phyloP scores from a whole-genome alignment of 2,797 vertebrate species.

The Oryzias dopingdopingensis region DNA sequence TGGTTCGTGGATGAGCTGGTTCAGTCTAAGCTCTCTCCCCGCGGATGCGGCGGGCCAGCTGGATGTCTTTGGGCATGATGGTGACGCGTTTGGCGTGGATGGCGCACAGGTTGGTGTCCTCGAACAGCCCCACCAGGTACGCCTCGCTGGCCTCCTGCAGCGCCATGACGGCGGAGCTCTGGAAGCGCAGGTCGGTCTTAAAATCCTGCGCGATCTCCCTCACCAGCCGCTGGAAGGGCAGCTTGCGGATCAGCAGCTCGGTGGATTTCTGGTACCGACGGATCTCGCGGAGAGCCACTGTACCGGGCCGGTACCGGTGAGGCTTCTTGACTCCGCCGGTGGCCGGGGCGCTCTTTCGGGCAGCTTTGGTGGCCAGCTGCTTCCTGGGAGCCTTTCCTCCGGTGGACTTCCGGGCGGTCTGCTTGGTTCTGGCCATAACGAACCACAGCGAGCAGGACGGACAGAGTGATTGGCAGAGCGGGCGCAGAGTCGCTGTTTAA shows the following conservation, averaged over 20 bases:
- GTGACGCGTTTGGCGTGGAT: not conserved
- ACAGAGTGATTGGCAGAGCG: accelerated
- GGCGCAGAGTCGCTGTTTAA: too few species aligned
- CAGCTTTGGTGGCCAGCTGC: slow-evolving; percentile 15
- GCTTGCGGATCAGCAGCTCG: not conserved
- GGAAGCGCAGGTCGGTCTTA: not conserved
- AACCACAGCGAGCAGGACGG: too few species aligned
- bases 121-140: slow-evolving; percentile 1
- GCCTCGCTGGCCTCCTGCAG: slow-evolving; percentile 2
- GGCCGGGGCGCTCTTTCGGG: slow-evolving; percentile 13
- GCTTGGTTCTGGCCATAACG: slow-evolving; percentile 19
- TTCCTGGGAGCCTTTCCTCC: slow-evolving; percentile 28
- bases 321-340: slow-evolving; percentile 8
- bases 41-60: slow-evolving; percentile 4
- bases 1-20: not conserved
- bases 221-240: slow-evolving; percentile 5
- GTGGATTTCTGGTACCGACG: slow-evolving; percentile 10
- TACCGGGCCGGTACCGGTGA: not conserved
- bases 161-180: not conserved
- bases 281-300: slow-evolving; percentile 4
- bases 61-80: slow-evolving; percentile 4
- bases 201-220: not conserved
- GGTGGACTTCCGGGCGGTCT: slow-evolving; percentile 23
- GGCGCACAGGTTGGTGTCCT: not conserved
- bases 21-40: not conserved